Percentiles rank a stretch among this genome's conserved stretches.
phyloP scores from a whole-genome alignment of 2,113 vertebrate species.

The Rhagologus leucostigma region DNA sequence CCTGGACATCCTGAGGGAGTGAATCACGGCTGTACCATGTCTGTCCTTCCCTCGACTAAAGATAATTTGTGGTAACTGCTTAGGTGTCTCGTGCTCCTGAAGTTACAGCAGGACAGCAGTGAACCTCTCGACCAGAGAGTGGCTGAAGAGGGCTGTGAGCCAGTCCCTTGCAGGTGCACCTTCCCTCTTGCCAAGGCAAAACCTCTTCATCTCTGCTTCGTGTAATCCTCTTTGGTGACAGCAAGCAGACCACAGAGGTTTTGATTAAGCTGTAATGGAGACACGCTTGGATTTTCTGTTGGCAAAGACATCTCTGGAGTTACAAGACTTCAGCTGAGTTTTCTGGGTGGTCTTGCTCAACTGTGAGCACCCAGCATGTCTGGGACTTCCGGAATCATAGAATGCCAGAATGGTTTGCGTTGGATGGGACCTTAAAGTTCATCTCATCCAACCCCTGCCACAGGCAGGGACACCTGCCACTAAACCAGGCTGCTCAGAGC shows the following conservation, averaged over 20 bases:
- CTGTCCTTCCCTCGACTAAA: background rate
- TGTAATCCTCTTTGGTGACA: background rate
- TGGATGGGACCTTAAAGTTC: background rate
- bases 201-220: background rate
- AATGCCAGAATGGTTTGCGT: background rate
- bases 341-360: background rate
- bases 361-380: background rate
- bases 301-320: background rate
- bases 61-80: background rate
- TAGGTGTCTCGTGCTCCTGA: background rate
- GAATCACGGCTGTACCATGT: background rate
- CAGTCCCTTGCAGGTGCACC: background rate
- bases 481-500: background rate
- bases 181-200: background rate
- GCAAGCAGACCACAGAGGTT: accelerated
- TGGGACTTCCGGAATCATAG: background rate
- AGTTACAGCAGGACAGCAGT: background rate
- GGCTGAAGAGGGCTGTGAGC: accelerated
- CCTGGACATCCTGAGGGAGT: background rate
- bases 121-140: background rate
- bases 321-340: background rate
- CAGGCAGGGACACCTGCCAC: background rate
- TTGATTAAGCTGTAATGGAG: background rate
- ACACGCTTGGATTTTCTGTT: background rate
- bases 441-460: background rate